Percentiles rank a stretch among this genome's conserved stretches.
Conservation (phyloP, 1,140 invertebrate species). For the Venturia canescens region DNA sequence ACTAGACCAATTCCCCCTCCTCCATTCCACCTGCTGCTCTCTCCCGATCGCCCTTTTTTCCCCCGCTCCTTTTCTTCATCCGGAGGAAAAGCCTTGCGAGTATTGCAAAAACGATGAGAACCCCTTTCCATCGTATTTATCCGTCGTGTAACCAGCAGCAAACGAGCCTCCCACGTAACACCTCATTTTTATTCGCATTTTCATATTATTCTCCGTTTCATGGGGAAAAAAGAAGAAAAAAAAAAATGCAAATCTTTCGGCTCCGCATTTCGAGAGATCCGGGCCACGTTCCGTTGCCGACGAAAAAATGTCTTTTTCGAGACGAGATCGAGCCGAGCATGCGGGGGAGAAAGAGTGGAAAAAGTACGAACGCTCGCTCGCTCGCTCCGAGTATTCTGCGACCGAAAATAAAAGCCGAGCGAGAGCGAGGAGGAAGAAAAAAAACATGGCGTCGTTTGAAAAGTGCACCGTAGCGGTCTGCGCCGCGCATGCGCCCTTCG, state of each 20-base stretch:
- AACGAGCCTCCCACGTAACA: too few species aligned
- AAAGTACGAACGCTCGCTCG: too few species aligned
- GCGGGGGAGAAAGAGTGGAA: not conserved
- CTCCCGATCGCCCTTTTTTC: constrained; percentile 30
- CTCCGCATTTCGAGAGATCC: too few species aligned
- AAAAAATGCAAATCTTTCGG: too few species aligned
- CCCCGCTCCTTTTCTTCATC: constrained; percentile 15
- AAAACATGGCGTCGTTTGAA: constrained; percentile 28
- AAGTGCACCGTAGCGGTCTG: constrained; percentile 11
- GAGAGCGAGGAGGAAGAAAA: not conserved
- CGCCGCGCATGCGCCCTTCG: not conserved
- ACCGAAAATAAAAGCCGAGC: not conserved
- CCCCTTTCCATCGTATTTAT: not conserved
- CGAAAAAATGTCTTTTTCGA: too few species aligned
- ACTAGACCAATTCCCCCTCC: constrained; percentile 1
- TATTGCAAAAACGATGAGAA: not conserved
- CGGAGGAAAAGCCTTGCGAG: not conserved
- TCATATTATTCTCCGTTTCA: too few species aligned
- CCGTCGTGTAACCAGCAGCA: too few species aligned
- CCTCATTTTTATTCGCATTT: too few species aligned
- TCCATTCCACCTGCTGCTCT: constrained; percentile 38
- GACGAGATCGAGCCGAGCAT: not conserved
- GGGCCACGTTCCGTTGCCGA: too few species aligned
- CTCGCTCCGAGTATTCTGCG: not conserved
- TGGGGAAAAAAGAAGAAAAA: too few species aligned